A percentile compares a stretch with the other conserved stretches of the same genome.
Evolutionary conservation across 2,113 vertebrate species (phyloP).

Genomic region (Neolamprologus tretocephalus): DNA sequence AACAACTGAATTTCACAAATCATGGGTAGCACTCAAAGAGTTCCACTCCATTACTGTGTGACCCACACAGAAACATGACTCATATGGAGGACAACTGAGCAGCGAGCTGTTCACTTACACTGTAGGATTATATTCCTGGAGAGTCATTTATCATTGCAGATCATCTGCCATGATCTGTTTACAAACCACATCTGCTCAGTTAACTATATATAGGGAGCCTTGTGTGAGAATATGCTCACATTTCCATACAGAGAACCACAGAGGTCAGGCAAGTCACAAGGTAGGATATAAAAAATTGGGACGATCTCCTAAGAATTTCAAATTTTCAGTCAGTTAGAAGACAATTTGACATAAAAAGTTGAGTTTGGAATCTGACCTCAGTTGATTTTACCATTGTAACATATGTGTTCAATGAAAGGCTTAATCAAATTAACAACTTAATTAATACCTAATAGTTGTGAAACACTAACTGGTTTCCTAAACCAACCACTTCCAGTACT

Average conservation of each 20-base stretch:
- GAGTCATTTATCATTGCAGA: conserved; percentile 47
- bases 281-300: background rate
- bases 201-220: conserved; percentile 22
- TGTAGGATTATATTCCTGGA: conserved; percentile 19
- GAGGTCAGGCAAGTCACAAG: background rate
- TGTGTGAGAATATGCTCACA: background rate
- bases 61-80: conserved; percentile 1
- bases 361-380: background rate
- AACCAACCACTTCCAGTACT: background rate
- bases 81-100: conserved; percentile 10
- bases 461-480: background rate
- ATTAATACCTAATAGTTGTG: background rate
- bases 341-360: background rate
- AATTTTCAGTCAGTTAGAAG: background rate
- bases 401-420: background rate
- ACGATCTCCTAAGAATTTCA: background rate
- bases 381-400: background rate
- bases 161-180: conserved; percentile 48
- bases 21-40: background rate
- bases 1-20: background rate
- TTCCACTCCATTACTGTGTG: background rate
- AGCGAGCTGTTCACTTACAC: conserved; percentile 33
- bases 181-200: conserved; percentile 33
- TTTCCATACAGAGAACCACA: background rate
- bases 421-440: background rate